Base-by-base conservation (phyloP, 2,113 vertebrate species). In the Mormyrus iriodes region DNA sequence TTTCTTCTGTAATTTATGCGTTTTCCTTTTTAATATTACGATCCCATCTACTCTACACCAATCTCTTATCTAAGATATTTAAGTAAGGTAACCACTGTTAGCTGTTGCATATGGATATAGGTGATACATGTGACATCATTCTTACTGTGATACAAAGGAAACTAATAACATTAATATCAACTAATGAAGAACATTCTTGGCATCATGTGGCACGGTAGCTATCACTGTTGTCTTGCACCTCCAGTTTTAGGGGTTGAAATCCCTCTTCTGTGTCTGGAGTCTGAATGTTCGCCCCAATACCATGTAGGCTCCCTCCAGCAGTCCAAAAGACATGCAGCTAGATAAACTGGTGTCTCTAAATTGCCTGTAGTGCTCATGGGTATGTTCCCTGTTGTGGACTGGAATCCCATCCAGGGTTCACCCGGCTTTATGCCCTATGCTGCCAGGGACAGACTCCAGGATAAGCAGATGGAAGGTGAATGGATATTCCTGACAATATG, bases 121-220 rank as follows among this genome's bases (percentile, higher is more conserved):
- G 19, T 42, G 35, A 79, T 84, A 69, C n/a, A 48, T 84, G 42
- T 48, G 0, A 84, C 82, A 19, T 84, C 9, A 46, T 46, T 42
- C 19, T 24, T 84, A 44, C 7, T 84, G 82, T 13, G 7, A 84
- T 84, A 10, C 82, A 84, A 44, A 24, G 82, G 21, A 84, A 84
- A 48, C 2, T 84, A 24, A 48, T 46, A 39, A 91, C 86, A 86
- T 89, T 39, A 89, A 88, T 73, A 27, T 52, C 3, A 86, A 90
- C 21, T 82, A 76, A 61, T 48, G 44, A 44, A n/a, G 31, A 65
- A 24, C 58, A 55, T 24, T 21, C 61, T 31, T 69, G 27, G 61
- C 61, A 31, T 31, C 61, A 69, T 19, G 5, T 31, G 73, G 15
- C 1, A 17, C 15, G 1, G 31, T 19, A 8, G 1, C 13, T 42